Conservation (phyloP, 2,113 vertebrate species). For the Gymnobelideus leadbeateri region DNA sequence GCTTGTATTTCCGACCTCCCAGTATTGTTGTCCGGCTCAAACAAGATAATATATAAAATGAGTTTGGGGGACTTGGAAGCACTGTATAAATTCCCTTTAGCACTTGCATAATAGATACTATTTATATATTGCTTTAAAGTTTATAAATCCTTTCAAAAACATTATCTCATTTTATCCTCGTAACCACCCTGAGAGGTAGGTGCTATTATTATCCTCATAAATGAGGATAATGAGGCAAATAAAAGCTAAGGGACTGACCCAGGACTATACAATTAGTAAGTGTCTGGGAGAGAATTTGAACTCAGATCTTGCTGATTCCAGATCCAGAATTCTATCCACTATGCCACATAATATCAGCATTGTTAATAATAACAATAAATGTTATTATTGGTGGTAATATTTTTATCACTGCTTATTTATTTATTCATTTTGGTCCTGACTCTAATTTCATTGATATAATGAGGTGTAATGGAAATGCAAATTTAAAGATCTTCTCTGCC, state of each 20-base stretch:
- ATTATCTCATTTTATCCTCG: not conserved
- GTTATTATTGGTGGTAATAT: not conserved
- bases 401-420: not conserved
- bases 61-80: not conserved
- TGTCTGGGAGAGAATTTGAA: not conserved
- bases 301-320: too few species aligned
- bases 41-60: not conserved
- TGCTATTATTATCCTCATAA: not conserved
- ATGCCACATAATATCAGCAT: not conserved
- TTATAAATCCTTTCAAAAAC: not conserved
- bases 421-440: not conserved
- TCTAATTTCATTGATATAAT: not conserved
- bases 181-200: not conserved
- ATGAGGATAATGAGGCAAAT: not conserved
- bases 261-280: not conserved
- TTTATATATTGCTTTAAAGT: not conserved
- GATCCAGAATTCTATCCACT: too few species aligned
- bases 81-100: not conserved
- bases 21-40: not conserved
- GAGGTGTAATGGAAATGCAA: too few species aligned
- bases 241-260: not conserved
- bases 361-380: not conserved
- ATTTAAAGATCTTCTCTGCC: too few species aligned
- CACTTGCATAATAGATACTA: not conserved
- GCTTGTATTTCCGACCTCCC: too few species aligned